These are phyloP conservation scores for Alligator sinensis DNA, from an alignment of 2,113 vertebrate genomes.

Conservation along the genomic window DNA sequence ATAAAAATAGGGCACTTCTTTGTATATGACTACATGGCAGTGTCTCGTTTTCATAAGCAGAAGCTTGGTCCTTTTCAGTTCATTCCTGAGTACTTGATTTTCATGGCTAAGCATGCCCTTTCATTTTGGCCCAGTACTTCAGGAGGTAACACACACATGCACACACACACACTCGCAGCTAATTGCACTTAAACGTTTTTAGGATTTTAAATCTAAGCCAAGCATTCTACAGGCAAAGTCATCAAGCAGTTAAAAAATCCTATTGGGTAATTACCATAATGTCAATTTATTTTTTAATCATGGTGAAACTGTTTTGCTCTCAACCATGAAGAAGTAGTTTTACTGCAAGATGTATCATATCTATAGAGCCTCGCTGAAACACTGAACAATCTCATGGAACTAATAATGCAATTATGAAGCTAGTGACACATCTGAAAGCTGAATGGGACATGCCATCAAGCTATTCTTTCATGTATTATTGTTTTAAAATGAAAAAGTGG, in stretches of 20 bases:
- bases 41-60: neutral
- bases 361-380: neutral
- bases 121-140: neutral
- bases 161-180: conserved; percentile 16
- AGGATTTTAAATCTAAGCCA: conserved; percentile 29
- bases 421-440: neutral
- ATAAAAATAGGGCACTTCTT: conserved; percentile 29
- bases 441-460: neutral
- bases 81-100: neutral
- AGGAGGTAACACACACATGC: neutral
- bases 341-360: neutral
- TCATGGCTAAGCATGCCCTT: neutral
- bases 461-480: neutral
- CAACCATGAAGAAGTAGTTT: neutral
- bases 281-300: conserved; percentile 28
- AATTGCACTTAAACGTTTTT: conserved; percentile 46
- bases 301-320: conserved; percentile 22
- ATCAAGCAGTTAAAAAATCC: conserved; percentile 24
- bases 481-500: neutral
- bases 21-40: neutral
- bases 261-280: neutral
- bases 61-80: neutral
- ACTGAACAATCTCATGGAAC: neutral
- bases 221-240: conserved; percentile 13
- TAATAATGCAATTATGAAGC: neutral